Percentiles rank a stretch among this genome's conserved stretches.
These are phyloP conservation scores for Merops nubicus DNA, from an alignment of 2,113 vertebrate species.

Conservation along the genomic window DNA sequence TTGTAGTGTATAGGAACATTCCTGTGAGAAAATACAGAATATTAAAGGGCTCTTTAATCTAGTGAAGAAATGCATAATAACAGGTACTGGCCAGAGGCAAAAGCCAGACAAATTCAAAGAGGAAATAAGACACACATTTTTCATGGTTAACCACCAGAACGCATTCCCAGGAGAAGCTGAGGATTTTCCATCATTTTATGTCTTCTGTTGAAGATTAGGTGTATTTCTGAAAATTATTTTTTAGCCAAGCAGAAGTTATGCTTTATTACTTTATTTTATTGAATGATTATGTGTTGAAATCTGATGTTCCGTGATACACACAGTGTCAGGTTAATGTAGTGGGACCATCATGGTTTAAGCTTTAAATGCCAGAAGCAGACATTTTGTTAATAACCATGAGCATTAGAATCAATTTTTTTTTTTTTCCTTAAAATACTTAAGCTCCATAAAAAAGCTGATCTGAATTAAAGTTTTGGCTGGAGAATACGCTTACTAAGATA, in stretches of 20 bases:
- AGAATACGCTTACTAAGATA: neutral
- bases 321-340: neutral
- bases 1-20: conserved; percentile 12
- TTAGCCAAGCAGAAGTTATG: neutral
- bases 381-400: neutral
- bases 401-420: neutral
- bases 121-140: conserved; percentile 10
- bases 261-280: neutral
- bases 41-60: conserved; percentile 56
- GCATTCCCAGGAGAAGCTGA: conserved; percentile 20
- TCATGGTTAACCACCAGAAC: conserved; percentile 36
- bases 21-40: conserved; percentile 11
- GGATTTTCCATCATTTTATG: neutral
- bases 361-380: neutral
- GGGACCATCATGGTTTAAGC: neutral
- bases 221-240: conserved; percentile 3
- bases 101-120: conserved; percentile 22
- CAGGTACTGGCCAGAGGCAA: conserved; percentile 19
- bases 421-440: neutral
- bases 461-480: neutral
- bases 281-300: neutral
- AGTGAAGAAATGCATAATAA: conserved; percentile 34
- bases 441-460: neutral
- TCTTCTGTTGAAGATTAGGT: neutral
- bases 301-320: neutral